These are phyloP conservation scores for Halichoeres trimaculatus DNA, from an alignment of 2,113 vertebrate genomes.

Conservation along the genomic window DNA sequence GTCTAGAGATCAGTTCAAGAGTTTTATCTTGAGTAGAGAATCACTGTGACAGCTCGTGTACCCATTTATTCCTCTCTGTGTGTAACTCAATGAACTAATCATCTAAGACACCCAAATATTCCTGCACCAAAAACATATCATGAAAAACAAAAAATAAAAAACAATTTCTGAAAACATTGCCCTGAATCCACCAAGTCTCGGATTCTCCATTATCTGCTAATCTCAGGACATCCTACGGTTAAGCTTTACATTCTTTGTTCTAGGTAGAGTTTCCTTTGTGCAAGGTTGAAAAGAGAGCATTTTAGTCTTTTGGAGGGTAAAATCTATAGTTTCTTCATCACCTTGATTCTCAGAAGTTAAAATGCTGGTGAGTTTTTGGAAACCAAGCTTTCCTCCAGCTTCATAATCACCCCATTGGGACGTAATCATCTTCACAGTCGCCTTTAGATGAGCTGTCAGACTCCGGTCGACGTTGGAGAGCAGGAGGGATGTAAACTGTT, in stretches of 20 bases:
- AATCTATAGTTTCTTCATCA: conserved; percentile 1
- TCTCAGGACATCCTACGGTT: not conserved
- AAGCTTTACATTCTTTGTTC: too few species aligned
- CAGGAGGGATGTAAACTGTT: conserved; percentile 57
- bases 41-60: too few species aligned
- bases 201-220: not conserved
- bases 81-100: too few species aligned
- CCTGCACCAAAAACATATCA: too few species aligned
- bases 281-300: not conserved
- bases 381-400: not conserved
- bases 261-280: conserved; percentile 22
- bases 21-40: too few species aligned
- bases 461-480: not conserved
- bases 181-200: not conserved
- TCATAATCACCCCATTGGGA: conserved; percentile 69
- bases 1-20: too few species aligned
- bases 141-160: not conserved
- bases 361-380: not conserved
- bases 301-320: conserved; percentile 7
- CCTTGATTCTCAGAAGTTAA: not conserved
- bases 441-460: conserved; percentile 51
- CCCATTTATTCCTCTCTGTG: too few species aligned
- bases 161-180: not conserved
- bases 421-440: conserved; percentile 78
- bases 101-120: too few species aligned